Base-by-base conservation (phyloP, 2,888 invertebrate species). In the Oscheius sp. region DNA sequence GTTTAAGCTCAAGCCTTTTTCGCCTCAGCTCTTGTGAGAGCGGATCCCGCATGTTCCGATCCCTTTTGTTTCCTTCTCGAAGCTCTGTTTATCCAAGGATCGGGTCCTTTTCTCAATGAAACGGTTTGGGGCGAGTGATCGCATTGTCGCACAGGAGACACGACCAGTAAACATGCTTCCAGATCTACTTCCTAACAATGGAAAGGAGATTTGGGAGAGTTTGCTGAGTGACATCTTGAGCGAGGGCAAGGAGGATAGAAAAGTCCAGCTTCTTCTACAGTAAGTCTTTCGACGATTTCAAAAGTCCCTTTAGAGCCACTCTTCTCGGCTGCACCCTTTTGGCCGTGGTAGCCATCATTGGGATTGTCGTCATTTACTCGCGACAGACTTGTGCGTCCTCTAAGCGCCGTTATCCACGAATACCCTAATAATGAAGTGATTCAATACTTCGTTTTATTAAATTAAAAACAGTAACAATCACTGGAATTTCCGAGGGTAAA, bases 331-430 rank as follows among this genome's bases (percentile, higher is more conserved):
- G 68, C 51, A 55, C 50, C 0, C 57, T 74, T 13, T 57, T 75
- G 21, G 51, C 73, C 9, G 60, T 78, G 37, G 68, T 85, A 42
- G 71, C 76, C 42, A 79, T 87, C n/a, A 47, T 84, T 13, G 80
- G 80, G 21, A 60, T 81, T 47, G 82, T 84, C 70, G 83, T 84
- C 53, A 77, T 84, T 74, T 87, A 87, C 76, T 77, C 81, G 60
- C 48, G 35, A 11, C 37, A 55, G 11, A 53, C 63, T 13, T 73
- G 73, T 35, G 37, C 37, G 11, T 21, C 21, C 0, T 10, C 1
- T 11, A 33, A 35, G 2, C 7, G 35, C 4, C 37, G 37, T 33
- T 63, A 50, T 21, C 63, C 63, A 21, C 13, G 33, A 63, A 63
- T 63, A n/a, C 50, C 50, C 10, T 48, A 63, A 63, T 63, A 63